A percentile compares a stretch with the other conserved stretches of the same genome.
These are phyloP conservation scores for Zoanthus solanderi DNA, from an alignment of 92 coral and sea anemone species.

Conservation along the genomic window DNA sequence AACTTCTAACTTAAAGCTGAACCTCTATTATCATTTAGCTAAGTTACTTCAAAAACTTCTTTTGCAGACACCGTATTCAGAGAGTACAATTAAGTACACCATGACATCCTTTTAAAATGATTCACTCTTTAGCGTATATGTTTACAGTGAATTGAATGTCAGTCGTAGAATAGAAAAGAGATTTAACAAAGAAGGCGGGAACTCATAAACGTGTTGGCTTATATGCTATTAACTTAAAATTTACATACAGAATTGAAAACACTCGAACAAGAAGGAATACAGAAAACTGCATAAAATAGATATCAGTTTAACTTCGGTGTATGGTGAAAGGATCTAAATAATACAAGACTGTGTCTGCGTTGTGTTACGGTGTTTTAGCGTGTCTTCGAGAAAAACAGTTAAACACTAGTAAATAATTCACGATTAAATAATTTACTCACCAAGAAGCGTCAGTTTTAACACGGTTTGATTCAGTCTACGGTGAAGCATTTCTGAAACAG, in stretches of 20 bases:
- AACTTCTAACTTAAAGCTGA: neutral
- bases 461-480: neutral
- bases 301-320: too few relatives aligned
- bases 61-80: neutral
- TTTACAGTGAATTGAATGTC: slow-evolving; percentile 42
- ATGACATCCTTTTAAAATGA: slow-evolving; percentile 31
- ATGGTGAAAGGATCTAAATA: neutral
- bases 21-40: neutral
- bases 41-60: neutral
- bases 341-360: neutral
- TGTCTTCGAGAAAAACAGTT: neutral
- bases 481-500: slow-evolving; percentile 39
- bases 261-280: slow-evolving; percentile 15
- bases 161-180: slow-evolving; percentile 34
- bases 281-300: neutral
- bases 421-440: slow-evolving; percentile 4
- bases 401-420: neutral
- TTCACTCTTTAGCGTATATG: neutral
- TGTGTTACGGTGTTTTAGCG: neutral
- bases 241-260: slow-evolving; percentile 27
- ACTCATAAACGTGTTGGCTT: slow-evolving; percentile 24
- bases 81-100: slow-evolving; percentile 13
- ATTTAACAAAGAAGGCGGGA: slow-evolving; percentile 54
- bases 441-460: neutral
- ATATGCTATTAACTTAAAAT: slow-evolving; percentile 20